A percentile compares a stretch with the other conserved stretches of the same genome.
Evolutionary conservation across 2,113 vertebrate species (phyloP).

Genomic region (Brevimyrus niger): DNA sequence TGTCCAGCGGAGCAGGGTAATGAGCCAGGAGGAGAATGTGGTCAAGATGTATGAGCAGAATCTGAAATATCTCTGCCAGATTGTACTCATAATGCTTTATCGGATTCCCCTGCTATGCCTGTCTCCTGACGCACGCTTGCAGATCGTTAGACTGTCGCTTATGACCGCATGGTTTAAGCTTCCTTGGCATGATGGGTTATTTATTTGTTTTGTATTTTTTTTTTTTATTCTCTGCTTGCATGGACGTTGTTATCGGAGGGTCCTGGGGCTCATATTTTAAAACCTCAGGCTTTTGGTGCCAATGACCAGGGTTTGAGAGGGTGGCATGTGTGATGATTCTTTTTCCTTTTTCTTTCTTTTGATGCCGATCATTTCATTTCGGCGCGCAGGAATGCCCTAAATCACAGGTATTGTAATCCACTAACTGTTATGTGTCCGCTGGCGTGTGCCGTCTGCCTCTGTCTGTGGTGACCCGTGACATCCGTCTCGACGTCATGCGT

Average conservation of each 20-base stretch:
- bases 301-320: slow-evolving; percentile 51
- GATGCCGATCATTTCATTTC: slow-evolving; percentile 77
- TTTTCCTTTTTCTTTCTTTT: slow-evolving; percentile 73
- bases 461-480: neutral
- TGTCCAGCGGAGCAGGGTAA: neutral
- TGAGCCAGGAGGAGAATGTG: neutral
- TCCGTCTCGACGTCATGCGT: neutral
- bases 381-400: slow-evolving; percentile 80
- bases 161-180: neutral
- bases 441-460: neutral
- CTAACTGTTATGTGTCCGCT: slow-evolving; percentile 29
- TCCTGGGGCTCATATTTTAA: neutral
- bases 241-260: neutral
- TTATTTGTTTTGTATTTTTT: neutral
- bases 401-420: slow-evolving; percentile 72
- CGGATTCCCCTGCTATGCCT: neutral
- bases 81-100: neutral
- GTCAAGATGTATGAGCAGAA: neutral
- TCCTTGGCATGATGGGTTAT: neutral
- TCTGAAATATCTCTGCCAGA: neutral
- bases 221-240: neutral
- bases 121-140: neutral
- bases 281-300: slow-evolving; percentile 48
- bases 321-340: slow-evolving; percentile 71
- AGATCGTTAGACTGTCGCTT: neutral